Conservation (phyloP, 2,888 invertebrate genomes). For the Trachelus iudaicus region DNA sequence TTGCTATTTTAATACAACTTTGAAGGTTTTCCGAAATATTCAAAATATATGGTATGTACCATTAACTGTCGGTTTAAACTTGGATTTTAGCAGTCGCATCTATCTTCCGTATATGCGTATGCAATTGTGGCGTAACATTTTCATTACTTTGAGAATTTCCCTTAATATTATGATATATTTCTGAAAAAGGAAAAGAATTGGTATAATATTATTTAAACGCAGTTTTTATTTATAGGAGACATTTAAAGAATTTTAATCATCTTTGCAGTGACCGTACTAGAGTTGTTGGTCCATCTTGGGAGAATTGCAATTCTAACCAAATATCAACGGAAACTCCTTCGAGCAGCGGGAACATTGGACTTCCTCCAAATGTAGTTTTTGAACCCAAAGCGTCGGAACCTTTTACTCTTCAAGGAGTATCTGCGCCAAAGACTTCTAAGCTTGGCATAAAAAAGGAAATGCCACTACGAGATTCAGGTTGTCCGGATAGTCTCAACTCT, state of each 20-base stretch:
- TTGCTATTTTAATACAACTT: neutral
- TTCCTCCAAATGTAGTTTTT: constrained; percentile 49
- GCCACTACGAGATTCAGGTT: neutral
- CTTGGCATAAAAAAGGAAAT: constrained; percentile 20
- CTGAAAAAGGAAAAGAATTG: neutral
- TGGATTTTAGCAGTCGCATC: neutral
- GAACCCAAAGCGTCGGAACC: constrained; percentile 51
- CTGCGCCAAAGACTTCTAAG: constrained; percentile 22
- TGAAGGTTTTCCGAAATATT: neutral
- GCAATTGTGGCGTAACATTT: neutral
- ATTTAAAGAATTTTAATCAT: neutral
- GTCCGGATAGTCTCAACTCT: neutral
- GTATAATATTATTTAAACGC: neutral
- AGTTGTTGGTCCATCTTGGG: neutral
- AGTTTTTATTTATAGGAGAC: neutral
- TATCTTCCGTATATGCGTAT: neutral
- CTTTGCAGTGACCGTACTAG: neutral
- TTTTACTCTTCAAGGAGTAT: constrained; percentile 46
- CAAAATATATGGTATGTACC: too few species aligned
- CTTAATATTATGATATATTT: neutral
- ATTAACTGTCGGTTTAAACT: neutral
- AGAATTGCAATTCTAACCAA: neutral
- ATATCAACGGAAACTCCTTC: constrained; percentile 15
- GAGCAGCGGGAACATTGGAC: constrained; percentile 31
- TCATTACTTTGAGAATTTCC: neutral